Conservation (phyloP, 2,113 vertebrate genomes). For the Rhinichthys klamathensis region DNA sequence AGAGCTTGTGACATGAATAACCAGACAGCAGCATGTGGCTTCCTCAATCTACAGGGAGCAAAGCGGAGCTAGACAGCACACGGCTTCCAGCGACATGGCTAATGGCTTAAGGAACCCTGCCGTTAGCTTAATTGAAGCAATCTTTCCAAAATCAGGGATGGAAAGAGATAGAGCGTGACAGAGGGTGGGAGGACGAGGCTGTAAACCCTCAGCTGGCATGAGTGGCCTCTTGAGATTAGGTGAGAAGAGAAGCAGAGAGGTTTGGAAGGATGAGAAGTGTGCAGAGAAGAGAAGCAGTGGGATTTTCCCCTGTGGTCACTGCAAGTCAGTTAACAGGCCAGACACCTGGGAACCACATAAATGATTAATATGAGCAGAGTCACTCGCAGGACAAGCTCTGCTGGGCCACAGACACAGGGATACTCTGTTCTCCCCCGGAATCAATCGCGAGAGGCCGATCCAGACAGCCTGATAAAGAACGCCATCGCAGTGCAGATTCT, state of each 20-base stretch:
- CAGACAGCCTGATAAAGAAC: constrained; percentile 51
- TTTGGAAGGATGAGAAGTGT: constrained; percentile 28
- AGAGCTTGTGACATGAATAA: constrained; percentile 15
- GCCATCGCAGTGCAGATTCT: constrained; percentile 42
- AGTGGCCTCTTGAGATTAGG: constrained; percentile 48
- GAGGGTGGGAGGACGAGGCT: constrained; percentile 24
- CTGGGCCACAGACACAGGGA: constrained; percentile 42
- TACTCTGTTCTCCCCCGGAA: constrained; percentile 40
- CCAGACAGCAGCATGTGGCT: constrained; percentile 32
- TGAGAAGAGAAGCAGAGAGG: constrained; percentile 32
- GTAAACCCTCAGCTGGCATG: constrained; percentile 48
- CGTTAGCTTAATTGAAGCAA: constrained; percentile 57
- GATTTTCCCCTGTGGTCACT: constrained; percentile 62
- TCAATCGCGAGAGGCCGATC: constrained; percentile 24
- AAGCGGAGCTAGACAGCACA: constrained; percentile 16
- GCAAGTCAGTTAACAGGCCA: constrained; percentile 44
- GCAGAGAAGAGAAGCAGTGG: constrained; percentile 58
- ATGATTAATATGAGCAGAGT: constrained; percentile 76
- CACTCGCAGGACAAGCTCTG: constrained; percentile 51
- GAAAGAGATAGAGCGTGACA: constrained; percentile 39
- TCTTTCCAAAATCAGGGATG: constrained; percentile 55
- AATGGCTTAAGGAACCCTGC: constrained; percentile 52
- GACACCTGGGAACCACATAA: constrained; percentile 77
- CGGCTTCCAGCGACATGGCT: constrained; percentile 27
- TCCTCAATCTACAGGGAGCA: constrained; percentile 45